Percentiles rank a stretch among this genome's conserved stretches.
phyloP scores from a whole-genome alignment of 2,888 invertebrate species.

The Phengaris alcon region DNA sequence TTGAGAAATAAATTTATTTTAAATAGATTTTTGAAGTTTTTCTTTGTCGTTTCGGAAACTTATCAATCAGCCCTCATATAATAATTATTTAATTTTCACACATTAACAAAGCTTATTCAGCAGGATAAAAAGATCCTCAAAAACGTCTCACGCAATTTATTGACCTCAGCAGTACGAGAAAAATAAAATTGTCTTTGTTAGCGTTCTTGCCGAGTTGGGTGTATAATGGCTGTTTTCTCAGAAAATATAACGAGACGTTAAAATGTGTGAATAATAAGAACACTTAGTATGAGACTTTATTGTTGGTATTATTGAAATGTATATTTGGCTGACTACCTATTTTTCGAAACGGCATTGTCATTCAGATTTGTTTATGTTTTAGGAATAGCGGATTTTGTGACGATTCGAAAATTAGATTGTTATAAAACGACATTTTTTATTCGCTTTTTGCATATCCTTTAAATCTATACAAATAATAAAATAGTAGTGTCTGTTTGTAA shows the following conservation, averaged over 20 bases:
- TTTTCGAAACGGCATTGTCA: constrained; percentile 1
- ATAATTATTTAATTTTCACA: neutral
- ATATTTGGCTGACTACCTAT: neutral
- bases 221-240: constrained; percentile 12
- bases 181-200: constrained; percentile 24
- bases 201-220: constrained; percentile 18
- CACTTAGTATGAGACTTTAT: neutral
- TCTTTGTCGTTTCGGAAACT: no score
- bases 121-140: no score
- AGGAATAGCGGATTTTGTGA: neutral
- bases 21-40: no score
- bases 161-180: neutral
- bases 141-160: no score
- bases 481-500: no score
- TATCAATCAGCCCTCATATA: no score
- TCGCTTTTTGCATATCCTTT: neutral
- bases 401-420: neutral
- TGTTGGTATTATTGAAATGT: neutral
- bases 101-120: neutral
- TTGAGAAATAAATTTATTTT: no score
- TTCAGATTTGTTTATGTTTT: constrained; percentile 9
- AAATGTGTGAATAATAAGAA: constrained; percentile 18
- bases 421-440: neutral
- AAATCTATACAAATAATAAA: no score
- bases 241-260: constrained; percentile 12